A percentile compares a stretch with the other conserved stretches of the same genome.
These are phyloP conservation scores for Pseudococcus jackbeardsleyi DNA, from an alignment of 2,888 invertebrate species.

Conservation along the genomic window DNA sequence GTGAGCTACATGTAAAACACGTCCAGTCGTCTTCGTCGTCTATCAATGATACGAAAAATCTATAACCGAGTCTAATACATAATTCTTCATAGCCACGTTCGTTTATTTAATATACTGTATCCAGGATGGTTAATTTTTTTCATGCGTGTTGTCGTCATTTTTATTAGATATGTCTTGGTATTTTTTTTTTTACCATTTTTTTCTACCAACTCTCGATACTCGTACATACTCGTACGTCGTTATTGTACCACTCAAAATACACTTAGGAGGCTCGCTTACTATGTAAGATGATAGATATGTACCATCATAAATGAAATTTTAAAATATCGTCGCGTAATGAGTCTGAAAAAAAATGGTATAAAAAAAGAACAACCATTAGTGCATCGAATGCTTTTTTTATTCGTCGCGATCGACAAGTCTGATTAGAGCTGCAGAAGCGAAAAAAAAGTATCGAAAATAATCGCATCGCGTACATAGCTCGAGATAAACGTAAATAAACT, in stretches of 20 bases:
- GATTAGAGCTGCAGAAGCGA: constrained; percentile 7
- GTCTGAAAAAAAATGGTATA: background rate
- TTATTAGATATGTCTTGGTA: background rate
- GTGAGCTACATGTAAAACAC: constrained; percentile 27
- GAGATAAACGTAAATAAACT: background rate
- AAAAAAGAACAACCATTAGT: background rate
- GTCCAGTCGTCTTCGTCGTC: background rate
- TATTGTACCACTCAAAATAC: constrained; percentile 20
- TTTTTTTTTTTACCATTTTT: background rate
- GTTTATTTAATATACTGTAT: background rate
- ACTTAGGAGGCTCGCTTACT: constrained; percentile 14
- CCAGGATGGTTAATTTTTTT: background rate
- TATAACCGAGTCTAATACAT: constrained; percentile 29
- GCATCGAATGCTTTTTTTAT: background rate
- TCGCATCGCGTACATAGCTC: background rate
- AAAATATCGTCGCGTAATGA: background rate
- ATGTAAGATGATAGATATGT: constrained; percentile 41
- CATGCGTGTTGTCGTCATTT: background rate
- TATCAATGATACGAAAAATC: constrained; percentile 37
- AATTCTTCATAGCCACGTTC: constrained; percentile 1
- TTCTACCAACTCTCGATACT: background rate
- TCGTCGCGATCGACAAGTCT: background rate
- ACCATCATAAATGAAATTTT: constrained; percentile 14
- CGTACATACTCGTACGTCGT: background rate
- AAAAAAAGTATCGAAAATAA: constrained; percentile 26